Evolutionary conservation across 2,888 invertebrate species (phyloP).

Genomic region (Oscheius sp.): DNA sequence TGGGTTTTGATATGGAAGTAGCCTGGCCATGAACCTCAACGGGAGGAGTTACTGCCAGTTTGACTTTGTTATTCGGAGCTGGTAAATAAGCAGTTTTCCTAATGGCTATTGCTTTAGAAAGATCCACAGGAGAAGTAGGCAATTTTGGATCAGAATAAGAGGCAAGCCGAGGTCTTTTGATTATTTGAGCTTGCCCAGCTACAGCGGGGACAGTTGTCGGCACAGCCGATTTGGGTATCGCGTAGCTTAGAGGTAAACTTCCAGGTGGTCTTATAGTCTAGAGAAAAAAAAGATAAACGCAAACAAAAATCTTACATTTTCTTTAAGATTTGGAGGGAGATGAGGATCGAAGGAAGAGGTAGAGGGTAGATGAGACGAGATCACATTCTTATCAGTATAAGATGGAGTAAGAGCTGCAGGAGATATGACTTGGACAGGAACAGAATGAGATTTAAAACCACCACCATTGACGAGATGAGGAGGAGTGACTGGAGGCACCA

Average conservation of each 20-base stretch:
- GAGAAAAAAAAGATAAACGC: not conserved
- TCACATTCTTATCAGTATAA: not conserved
- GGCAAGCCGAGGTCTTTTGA: slow-evolving; percentile 8
- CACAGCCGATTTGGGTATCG: not conserved
- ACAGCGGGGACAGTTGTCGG: not conserved
- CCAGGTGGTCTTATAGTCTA: not conserved
- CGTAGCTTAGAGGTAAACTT: not conserved
- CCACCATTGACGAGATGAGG: not conserved
- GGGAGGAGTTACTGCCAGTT: not conserved
- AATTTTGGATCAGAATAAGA: slow-evolving; percentile 2
- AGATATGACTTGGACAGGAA: not conserved
- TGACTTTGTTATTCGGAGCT: not conserved
- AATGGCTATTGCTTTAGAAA: not conserved
- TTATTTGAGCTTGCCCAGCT: not conserved
- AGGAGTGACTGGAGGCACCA: not conserved
- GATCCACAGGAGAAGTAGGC: not conserved
- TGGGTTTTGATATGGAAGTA: not conserved
- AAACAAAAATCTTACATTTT: slow-evolving; percentile 4
- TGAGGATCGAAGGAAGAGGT: not conserved
- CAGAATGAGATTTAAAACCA: not conserved
- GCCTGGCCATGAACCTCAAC: slow-evolving; percentile 8
- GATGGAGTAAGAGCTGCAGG: not conserved
- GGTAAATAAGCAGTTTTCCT: not conserved
- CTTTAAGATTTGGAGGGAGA: slow-evolving; percentile 2
- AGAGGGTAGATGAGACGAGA: slow-evolving; percentile 7